Evolutionary conservation across 2,888 invertebrate genomes (phyloP).

Genomic region (Drosophila quasianomalipes): DNA sequence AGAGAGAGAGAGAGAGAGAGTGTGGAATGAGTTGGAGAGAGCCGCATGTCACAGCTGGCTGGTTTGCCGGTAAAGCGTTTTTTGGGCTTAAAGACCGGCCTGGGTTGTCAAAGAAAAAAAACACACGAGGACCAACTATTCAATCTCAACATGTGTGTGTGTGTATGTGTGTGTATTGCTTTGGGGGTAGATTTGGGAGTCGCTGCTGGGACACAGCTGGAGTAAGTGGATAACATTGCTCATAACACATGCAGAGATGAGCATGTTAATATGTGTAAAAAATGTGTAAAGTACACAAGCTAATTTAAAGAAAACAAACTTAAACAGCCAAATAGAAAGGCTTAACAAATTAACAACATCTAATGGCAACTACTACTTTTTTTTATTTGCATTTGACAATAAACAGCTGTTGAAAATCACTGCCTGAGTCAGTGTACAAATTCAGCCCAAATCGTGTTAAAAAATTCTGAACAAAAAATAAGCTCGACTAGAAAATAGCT

Average conservation of each 20-base stretch:
- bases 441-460: not conserved
- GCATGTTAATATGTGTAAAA: slow-evolving; percentile 14
- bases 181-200: slow-evolving; percentile 41
- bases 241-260: slow-evolving; percentile 21
- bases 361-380: not conserved
- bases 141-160: slow-evolving; percentile 27
- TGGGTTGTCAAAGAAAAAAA: slow-evolving; percentile 18
- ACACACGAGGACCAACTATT: slow-evolving; percentile 37
- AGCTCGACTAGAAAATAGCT: not conserved
- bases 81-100: slow-evolving; percentile 50
- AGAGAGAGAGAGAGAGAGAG: slow-evolving; percentile 15
- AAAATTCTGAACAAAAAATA: not conserved
- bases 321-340: not conserved
- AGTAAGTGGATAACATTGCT: slow-evolving; percentile 20
- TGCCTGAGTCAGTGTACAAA: not conserved
- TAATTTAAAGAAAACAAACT: not conserved
- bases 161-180: slow-evolving; percentile 9
- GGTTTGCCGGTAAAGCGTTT: slow-evolving; percentile 61
- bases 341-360: not conserved
- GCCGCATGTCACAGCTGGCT: slow-evolving; percentile 63
- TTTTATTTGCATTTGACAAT: not conserved
- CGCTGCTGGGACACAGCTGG: not conserved
- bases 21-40: not conserved
- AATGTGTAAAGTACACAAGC: not conserved
- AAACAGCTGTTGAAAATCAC: not conserved